Evolutionary conservation across 2,113 vertebrate genomes (phyloP).

Genomic region (Nesoenas mayeri): DNA sequence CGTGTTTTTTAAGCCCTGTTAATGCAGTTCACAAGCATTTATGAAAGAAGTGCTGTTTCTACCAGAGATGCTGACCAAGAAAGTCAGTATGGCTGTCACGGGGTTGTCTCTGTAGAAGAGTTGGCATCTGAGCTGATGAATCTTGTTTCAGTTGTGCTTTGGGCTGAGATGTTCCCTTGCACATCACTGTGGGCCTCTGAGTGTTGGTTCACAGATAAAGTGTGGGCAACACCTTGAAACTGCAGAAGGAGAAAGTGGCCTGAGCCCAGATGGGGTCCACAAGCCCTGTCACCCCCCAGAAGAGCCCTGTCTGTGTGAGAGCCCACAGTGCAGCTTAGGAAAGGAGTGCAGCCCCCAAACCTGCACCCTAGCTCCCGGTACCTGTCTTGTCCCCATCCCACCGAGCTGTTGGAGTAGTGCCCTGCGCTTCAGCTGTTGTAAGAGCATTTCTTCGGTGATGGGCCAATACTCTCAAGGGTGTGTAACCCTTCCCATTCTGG

Average conservation of each 20-base stretch:
- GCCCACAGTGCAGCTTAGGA: rapidly evolving
- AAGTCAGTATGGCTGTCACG: rapidly evolving
- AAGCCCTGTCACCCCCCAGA: background rate
- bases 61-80: background rate
- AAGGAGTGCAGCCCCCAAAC: background rate
- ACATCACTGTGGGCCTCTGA: background rate
- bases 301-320: background rate
- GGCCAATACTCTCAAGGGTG: background rate
- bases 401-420: background rate
- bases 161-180: background rate
- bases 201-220: background rate
- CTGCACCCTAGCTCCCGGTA: background rate
- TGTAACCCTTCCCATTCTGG: background rate
- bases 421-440: background rate
- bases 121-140: background rate
- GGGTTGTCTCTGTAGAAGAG: background rate
- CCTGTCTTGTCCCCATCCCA: no score
- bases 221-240: background rate
- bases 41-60: background rate
- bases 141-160: background rate
- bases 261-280: background rate
- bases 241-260: background rate
- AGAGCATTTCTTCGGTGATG: background rate
- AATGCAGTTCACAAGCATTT: background rate
- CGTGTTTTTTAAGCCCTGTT: background rate